Base-by-base conservation (phyloP, 2,888 invertebrate species). In the Drosophila ochracea region DNA sequence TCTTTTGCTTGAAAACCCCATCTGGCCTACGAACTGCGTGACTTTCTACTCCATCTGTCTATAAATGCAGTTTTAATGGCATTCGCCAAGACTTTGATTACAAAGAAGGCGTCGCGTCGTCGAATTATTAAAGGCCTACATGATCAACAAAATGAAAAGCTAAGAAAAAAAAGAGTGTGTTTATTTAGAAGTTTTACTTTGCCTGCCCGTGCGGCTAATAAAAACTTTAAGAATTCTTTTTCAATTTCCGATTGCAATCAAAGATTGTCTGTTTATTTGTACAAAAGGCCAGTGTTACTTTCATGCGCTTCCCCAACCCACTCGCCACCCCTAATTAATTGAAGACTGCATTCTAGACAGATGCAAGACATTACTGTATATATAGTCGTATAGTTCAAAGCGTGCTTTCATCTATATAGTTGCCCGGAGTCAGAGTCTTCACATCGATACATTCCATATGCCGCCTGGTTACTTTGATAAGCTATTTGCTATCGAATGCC, bases 251-350 rank as follows among this genome's bases (percentile, higher is more conserved):
- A 90, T 87, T 80, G 78, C 68, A 76, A 88, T 85, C 80, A 71
- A 60, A 75, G 74, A 73, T 80, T 73, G 78, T 82, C 80, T 90
- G 90, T 85, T 90, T 85, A 90, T 85, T 85, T 85, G 76, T 76
- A 53, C 69, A 72, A 67, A 54, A 58, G 62, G 31, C 82, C 60
- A 69, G 68, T 73, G 79, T 68, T 21, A 67, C 57, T 67, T 54
- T 69, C 50, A 25, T 31, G 31, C 35, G 41, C 25, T 39, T 19
- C 13, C 66, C 21, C 47, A 16, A 4, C 47, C 47, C 25, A 9
- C 49, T 21, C 30, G 25, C 59, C 57, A 11, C 11, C n/a, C 33
- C 31, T 16, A n/a, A 25, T 41, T 35, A 33, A 25, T 35, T 19
- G 35, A 39, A 65, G 39, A 58, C 68, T 69, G 69, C 64, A 61